Evolutionary conservation across 2,888 invertebrate genomes (phyloP).

Genomic region (Buathra laborator): DNA sequence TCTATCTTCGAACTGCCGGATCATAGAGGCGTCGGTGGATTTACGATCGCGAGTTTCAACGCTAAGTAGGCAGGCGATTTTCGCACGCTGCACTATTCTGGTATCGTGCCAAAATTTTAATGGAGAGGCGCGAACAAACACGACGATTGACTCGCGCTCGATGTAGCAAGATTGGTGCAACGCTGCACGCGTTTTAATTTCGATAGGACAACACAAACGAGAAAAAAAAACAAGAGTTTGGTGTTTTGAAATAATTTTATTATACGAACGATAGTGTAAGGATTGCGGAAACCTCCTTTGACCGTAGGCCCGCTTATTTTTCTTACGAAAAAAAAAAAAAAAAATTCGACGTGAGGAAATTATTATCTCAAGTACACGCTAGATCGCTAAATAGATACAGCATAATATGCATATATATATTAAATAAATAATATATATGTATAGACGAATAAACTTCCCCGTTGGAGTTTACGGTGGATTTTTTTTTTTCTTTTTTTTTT

Average conservation of each 20-base stretch:
- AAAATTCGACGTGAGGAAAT: conserved; percentile 58
- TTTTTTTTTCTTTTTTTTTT: conserved; percentile 44
- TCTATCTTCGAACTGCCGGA: background rate
- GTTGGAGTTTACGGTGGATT: conserved; percentile 20
- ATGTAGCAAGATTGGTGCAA: background rate
- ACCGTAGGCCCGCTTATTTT: conserved; percentile 73
- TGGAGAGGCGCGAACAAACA: conserved; percentile 9
- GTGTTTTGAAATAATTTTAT: conserved; percentile 80
- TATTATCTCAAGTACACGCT: conserved; percentile 63
- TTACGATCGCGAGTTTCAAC: conserved; percentile 38
- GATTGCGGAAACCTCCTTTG: conserved; percentile 74
- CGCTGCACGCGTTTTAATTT: no score
- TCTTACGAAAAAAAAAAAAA: conserved; percentile 69
- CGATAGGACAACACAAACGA: background rate
- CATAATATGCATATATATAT: conserved; percentile 62
- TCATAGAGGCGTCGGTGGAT: conserved; percentile 27
- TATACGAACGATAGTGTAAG: conserved; percentile 81
- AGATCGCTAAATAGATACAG: conserved; percentile 63
- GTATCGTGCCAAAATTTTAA: conserved; percentile 57
- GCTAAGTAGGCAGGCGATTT: conserved; percentile 15
- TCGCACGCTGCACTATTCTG: conserved; percentile 19
- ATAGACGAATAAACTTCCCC: conserved; percentile 68
- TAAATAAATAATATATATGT: conserved; percentile 56
- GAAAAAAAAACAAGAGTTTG: background rate
- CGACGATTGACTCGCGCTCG: background rate